Evolutionary conservation across 2,888 invertebrate species (phyloP).

Genomic region (Crepidodera aurea): DNA sequence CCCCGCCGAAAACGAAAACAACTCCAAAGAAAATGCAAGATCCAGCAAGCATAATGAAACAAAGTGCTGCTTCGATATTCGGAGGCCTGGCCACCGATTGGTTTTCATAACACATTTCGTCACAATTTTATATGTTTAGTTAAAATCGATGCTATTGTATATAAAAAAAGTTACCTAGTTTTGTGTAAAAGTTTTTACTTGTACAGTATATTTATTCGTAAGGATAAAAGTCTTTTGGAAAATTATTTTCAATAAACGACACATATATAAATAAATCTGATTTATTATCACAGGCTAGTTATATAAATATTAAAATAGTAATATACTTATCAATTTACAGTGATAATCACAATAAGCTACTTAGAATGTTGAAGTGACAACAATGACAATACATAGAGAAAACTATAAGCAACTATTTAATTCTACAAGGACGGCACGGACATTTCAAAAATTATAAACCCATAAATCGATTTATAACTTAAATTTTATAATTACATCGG

Average conservation of each 20-base stretch:
- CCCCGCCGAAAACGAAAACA: conserved; percentile 38
- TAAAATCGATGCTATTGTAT: conserved; percentile 32
- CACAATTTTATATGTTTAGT: conserved; percentile 11
- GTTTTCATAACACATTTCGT: conserved; percentile 65
- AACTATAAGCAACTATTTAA: neutral
- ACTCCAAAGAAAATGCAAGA: conserved; percentile 56
- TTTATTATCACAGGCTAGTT: conserved; percentile 59
- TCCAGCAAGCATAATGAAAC: conserved; percentile 68
- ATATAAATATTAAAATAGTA: conserved; percentile 54
- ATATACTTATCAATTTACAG: conserved; percentile 34
- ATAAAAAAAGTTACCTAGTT: conserved; percentile 35
- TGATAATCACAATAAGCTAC: conserved; percentile 32
- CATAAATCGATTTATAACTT: too few relatives aligned
- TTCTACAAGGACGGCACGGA: neutral
- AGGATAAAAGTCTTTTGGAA: conserved; percentile 22
- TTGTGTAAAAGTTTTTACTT: conserved; percentile 40
- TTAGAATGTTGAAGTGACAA: conserved; percentile 19
- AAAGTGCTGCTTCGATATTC: conserved; percentile 82
- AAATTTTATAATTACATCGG: too few relatives aligned
- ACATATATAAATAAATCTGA: conserved; percentile 41
- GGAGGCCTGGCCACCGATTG: conserved; percentile 85
- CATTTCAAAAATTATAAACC: too few relatives aligned
- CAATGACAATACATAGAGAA: conserved; percentile 5
- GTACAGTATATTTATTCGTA: conserved; percentile 43
- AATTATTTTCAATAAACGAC: conserved; percentile 21